phyloP scores from a whole-genome alignment of 2,888 invertebrate species.

The Augiades crinisus region DNA sequence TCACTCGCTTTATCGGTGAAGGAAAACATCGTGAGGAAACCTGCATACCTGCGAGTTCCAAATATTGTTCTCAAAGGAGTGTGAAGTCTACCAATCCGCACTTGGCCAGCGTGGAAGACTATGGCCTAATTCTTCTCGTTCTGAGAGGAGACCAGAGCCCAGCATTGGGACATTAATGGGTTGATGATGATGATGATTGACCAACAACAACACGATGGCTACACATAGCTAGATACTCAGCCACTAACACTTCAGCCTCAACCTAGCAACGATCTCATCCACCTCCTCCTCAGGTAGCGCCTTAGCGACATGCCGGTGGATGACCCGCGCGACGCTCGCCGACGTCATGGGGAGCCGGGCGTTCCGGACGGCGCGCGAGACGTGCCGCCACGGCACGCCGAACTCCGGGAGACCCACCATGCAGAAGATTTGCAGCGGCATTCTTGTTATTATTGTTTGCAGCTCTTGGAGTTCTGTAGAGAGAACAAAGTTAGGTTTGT shows the following conservation, averaged over 20 bases:
- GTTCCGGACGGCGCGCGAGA: constrained; percentile 45
- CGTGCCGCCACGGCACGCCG: constrained; percentile 52
- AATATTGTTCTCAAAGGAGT: too few species aligned
- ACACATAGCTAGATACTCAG: too few species aligned
- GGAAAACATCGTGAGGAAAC: too few species aligned
- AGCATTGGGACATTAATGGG: too few species aligned
- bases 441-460: constrained; percentile 46
- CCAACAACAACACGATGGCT: too few species aligned
- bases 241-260: constrained; percentile 53
- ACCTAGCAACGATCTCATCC: constrained; percentile 44
- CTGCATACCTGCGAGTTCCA: too few species aligned
- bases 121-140: too few species aligned
- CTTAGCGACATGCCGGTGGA: constrained; percentile 46
- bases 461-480: constrained; percentile 53
- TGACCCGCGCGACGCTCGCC: constrained; percentile 49
- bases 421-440: constrained; percentile 51
- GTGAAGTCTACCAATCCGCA: too few species aligned
- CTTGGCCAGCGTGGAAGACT: too few species aligned
- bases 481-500: neutral
- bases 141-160: too few species aligned
- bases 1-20: too few species aligned
- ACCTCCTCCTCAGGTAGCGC: constrained; percentile 43
- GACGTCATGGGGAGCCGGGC: constrained; percentile 52
- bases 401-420: constrained; percentile 50
- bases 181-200: too few species aligned